These are phyloP conservation scores for Mythimna impura DNA, from an alignment of 2,888 invertebrate genomes.

Conservation along the genomic window DNA sequence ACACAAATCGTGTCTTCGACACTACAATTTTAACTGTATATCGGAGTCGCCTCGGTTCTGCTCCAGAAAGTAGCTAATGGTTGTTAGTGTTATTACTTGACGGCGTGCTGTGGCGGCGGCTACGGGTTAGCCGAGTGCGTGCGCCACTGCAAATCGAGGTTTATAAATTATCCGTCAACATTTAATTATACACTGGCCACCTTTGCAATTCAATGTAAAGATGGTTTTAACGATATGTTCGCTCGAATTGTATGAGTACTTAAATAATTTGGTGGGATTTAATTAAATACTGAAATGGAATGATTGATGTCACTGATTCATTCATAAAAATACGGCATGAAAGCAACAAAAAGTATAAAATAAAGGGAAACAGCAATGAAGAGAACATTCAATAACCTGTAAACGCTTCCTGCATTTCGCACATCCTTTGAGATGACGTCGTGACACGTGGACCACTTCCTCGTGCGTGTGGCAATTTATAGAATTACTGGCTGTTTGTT, in stretches of 20 bases:
- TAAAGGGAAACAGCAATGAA: constrained; percentile 19
- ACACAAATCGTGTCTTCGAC: constrained; percentile 53
- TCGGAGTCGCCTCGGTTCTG: constrained; percentile 65
- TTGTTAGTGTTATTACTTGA: constrained; percentile 55
- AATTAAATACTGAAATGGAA: constrained; percentile 61
- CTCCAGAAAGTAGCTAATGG: constrained; percentile 67
- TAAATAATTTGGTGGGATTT: constrained; percentile 58
- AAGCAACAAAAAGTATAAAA: constrained; percentile 14
- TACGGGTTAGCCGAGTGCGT: constrained; percentile 61
- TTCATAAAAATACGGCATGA: constrained; percentile 25
- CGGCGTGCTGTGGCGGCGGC: constrained; percentile 19
- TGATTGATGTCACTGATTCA: constrained; percentile 55
- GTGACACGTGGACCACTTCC: constrained; percentile 76
- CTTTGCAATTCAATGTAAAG: constrained; percentile 69
- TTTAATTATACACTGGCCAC: constrained; percentile 74
- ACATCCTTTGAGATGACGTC: constrained; percentile 69
- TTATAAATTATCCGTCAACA: constrained; percentile 78
- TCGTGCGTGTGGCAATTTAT: constrained; percentile 84
- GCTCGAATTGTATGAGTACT: constrained; percentile 56
- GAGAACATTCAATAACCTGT: constrained; percentile 36
- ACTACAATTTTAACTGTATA: constrained; percentile 54
- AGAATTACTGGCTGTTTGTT: constrained; percentile 82
- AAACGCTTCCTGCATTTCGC: constrained; percentile 55
- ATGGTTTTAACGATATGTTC: constrained; percentile 69
- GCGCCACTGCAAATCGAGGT: constrained; percentile 66